phyloP scores from a whole-genome alignment of 2,113 vertebrate species.

The Noctilio leporinus region DNA sequence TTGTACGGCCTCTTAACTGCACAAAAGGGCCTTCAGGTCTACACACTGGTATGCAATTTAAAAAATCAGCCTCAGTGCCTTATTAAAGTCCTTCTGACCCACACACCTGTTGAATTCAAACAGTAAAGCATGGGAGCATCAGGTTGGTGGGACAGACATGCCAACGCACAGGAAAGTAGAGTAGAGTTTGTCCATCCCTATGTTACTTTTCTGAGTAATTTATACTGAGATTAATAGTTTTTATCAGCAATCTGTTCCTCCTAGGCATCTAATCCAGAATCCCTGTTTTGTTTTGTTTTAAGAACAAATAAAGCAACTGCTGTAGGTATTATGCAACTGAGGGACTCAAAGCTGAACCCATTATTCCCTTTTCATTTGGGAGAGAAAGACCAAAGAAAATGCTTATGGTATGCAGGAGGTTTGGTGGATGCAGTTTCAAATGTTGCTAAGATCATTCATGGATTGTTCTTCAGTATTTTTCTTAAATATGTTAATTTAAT shows the following conservation, averaged over 20 bases:
- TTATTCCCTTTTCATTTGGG: not conserved
- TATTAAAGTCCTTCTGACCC: not conserved
- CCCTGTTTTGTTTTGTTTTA: not conserved
- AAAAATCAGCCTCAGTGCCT: not conserved
- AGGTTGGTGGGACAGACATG: not conserved
- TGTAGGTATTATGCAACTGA: not conserved
- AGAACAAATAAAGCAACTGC: not conserved
- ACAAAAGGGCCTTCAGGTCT: not conserved
- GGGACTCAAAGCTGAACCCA: not conserved
- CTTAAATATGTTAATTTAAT: not conserved
- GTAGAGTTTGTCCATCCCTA: not conserved
- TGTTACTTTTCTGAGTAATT: not conserved
- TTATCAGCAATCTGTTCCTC: not conserved
- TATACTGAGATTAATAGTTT: not conserved
- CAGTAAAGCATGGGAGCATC: not conserved
- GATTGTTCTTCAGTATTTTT: not conserved
- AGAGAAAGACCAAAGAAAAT: not conserved
- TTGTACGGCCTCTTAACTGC: not conserved
- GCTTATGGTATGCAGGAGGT: not conserved
- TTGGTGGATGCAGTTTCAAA: not conserved
- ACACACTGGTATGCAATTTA: not conserved
- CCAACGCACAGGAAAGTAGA: not conserved
- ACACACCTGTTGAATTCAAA: not conserved
- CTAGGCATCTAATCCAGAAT: not conserved
- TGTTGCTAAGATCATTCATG: not conserved